Percentiles rank a stretch among this genome's conserved stretches.
Conservation (phyloP, 2,113 vertebrate species). For the Maccullochella peelii region DNA sequence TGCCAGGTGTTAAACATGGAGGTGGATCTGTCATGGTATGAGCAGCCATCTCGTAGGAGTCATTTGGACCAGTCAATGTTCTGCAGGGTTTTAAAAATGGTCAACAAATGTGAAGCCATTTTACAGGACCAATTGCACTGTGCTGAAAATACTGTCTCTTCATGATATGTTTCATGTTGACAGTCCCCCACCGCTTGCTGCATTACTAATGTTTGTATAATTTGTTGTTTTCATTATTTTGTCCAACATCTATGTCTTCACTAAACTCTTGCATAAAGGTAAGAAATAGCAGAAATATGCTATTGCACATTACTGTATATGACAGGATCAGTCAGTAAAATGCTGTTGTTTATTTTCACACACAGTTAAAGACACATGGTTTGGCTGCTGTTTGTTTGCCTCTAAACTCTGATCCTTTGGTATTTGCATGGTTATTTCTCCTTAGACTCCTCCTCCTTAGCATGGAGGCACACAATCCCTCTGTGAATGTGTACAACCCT, state of each 20-base stretch:
- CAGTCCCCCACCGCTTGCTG: not conserved
- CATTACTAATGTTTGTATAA: not conserved
- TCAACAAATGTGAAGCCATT: slow-evolving; percentile 37
- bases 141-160: not conserved
- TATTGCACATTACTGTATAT: not conserved
- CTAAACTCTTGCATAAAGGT: not conserved
- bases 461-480: not conserved
- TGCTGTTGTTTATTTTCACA: not conserved
- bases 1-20: slow-evolving; percentile 78
- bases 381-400: not conserved
- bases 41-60: slow-evolving; percentile 80
- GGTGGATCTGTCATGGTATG: slow-evolving; percentile 78
- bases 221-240: not conserved
- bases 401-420: slow-evolving; percentile 3
- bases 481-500: not conserved
- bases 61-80: slow-evolving; percentile 68
- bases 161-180: not conserved
- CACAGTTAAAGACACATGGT: not conserved
- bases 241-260: not conserved
- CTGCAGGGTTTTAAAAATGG: slow-evolving; percentile 51
- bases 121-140: slow-evolving; percentile 8
- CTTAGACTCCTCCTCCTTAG: too few relatives aligned
- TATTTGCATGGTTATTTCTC: slow-evolving; percentile 3
- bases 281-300: not conserved
- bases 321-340: not conserved